Percentiles rank a stretch among this genome's conserved stretches.
Evolutionary conservation across 2,888 invertebrate genomes (phyloP).

Genomic region (Acanthococcus lagerstroemiae): DNA sequence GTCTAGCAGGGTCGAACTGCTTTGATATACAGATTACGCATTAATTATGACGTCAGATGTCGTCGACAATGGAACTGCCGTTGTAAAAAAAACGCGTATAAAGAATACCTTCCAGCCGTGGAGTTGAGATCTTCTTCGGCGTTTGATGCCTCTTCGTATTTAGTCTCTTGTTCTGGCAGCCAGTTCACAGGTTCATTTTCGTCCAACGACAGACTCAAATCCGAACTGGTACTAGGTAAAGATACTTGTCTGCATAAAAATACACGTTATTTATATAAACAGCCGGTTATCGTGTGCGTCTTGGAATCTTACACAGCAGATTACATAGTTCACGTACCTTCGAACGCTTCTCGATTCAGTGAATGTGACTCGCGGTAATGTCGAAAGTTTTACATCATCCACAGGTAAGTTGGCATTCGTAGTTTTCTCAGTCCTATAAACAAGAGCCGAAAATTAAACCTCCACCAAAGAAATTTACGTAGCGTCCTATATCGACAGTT

Average conservation of each 20-base stretch:
- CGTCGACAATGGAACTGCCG: too few relatives aligned
- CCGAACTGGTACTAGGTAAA: conserved; percentile 60
- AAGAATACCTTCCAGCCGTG: conserved; percentile 10
- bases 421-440: neutral
- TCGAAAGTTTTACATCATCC: conserved; percentile 14
- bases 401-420: neutral
- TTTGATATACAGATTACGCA: neutral
- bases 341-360: conserved; percentile 45
- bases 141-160: conserved; percentile 12
- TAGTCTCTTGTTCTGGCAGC: neutral
- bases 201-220: conserved; percentile 46
- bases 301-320: too few relatives aligned
- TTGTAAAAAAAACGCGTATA: neutral
- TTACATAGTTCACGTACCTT: conserved; percentile 2
- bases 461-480: too few relatives aligned
- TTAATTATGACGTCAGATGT: too few relatives aligned
- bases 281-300: too few relatives aligned
- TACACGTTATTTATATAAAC: too few relatives aligned
- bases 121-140: conserved; percentile 18
- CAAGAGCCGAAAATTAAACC: neutral
- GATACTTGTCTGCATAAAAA: conserved; percentile 55
- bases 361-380: conserved; percentile 49
- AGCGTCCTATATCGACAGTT: too few relatives aligned
- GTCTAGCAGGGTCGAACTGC: conserved; percentile 21
- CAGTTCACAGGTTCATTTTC: conserved; percentile 23